Evolutionary conservation across 2,113 vertebrate species (phyloP), one percentile per base, ranked within the genome.

Genomic region (Ornithorhynchus anatinus): DNA sequence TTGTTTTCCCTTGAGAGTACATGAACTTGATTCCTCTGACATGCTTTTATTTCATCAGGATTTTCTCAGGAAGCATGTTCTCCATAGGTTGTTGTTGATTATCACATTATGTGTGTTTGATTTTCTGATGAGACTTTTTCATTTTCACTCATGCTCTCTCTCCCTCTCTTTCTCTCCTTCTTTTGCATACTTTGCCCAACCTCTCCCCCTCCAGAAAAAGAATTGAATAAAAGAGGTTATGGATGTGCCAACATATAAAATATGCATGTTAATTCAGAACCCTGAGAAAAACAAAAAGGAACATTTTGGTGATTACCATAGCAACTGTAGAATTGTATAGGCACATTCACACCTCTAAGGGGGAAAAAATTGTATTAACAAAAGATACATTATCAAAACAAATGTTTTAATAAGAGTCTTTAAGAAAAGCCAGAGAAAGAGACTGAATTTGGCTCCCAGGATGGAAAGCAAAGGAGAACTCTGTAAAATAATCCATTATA

Each of bases 231-330:
- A 38, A 39, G 38, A 12, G 66, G 23, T 1, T 44, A 20, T 27
- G 11, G n/a, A 36, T 56, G 4, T 38, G 11, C 44, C 15, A 37
- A 16, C 37, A 43, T 62, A 20, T 67, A 32, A 69, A 43, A 59
- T 25, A 48, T 9, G 9, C 8, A 6, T 31, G 9, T 52, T 62
- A 52, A 65, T 59, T 59, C 20, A 65, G 32, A 62, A 69, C 5
- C 23, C 47, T 72, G 58, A 59, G 42, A 56, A 69, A 75, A 84
- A 58, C 54, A 51, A 19, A 50, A 70, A 60, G 50, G 40, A 19
- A 19, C 37, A 69, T 51, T 61, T 79, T 77, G 17, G 37, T 51
- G 32, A 72, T 76, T 76, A 40, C 43, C 47, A 59, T 61, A 59
- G 51, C 45, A 79, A 57, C 66, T 22, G 15, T 47, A 40, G 14